Base-by-base conservation (phyloP, 2,797 vertebrate genomes). In the Danionella dracula region DNA sequence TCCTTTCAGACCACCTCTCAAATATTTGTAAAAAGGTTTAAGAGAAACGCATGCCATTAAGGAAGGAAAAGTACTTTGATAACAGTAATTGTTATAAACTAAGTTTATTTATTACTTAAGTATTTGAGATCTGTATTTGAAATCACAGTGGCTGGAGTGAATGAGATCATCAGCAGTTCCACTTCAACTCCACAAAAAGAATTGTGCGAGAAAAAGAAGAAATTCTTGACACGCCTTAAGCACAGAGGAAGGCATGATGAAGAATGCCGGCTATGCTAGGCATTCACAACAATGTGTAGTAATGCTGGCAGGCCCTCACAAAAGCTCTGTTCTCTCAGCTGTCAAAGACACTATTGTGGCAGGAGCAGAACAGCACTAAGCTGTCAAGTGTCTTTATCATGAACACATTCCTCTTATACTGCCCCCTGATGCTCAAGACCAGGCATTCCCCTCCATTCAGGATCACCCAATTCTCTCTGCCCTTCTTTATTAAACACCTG, bases 231-330 rank as follows among this genome's bases (percentile, higher is more conserved):
- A 85, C 82, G 86, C 81, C 84, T 68, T 83, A 79, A 82, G 84
- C 77, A 82, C 82, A 87, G 90, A 83, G 83, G 85, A 88, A 84
- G 83, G 87, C 90, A 89, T 81, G 84, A 88, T 73, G 61, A 87
- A 88, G 92, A 96, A 99, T 97, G 90, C 82, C 78, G 93, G 88
- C 85, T 90, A 98, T 97, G 93, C 77, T 66, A 85, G 85, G 91
- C 90, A 96, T 96, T 95, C 92, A 89, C 94, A 97, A 96, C 93
- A 96, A 90, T 95, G 92, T 93, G 90, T 92, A 86, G 86, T 92
- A 88, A 91, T 89, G 88, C 90, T 88, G 78, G 82, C 73, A 82
- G 80, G 48, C 70, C 32, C 65, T 82, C 85, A 98, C 95, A 98
- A 98, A 94, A 90, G 82, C 79, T 81, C 90, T 85, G 89, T 96